Evolutionary conservation across 2,797 vertebrate genomes (phyloP).

Genomic region (Spheniscus humboldti): DNA sequence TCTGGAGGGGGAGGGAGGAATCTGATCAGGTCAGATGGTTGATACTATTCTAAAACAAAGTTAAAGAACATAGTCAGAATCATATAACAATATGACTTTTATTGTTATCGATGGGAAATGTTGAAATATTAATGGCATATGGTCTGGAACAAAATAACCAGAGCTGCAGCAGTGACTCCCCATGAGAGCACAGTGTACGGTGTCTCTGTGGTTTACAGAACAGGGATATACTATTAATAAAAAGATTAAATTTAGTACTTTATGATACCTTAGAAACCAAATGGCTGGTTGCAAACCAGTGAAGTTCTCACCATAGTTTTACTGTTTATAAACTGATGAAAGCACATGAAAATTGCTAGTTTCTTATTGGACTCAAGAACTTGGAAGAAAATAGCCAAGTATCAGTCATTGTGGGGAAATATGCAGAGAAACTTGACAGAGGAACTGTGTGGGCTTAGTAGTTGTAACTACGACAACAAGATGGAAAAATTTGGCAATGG

Average conservation of each 20-base stretch:
- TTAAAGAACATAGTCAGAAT: not conserved
- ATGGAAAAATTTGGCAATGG: not conserved
- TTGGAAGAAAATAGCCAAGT: not conserved
- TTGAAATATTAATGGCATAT: not conserved
- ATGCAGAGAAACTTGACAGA: not conserved
- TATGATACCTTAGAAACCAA: not conserved
- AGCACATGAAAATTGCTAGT: not conserved
- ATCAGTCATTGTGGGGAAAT: not conserved
- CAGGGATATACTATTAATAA: not conserved
- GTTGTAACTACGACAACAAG: not conserved
- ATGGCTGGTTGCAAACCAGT: not conserved
- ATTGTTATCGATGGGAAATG: not conserved
- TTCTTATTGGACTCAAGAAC: not conserved
- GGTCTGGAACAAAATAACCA: not conserved
- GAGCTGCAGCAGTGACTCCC: not conserved
- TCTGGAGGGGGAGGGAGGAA: not conserved
- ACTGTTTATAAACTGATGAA: not conserved
- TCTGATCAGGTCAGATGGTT: not conserved
- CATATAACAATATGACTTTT: not conserved
- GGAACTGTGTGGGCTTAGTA: not conserved
- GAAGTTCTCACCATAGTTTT: not conserved
- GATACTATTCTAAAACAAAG: not conserved
- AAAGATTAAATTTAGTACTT: not conserved
- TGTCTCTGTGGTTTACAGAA: not conserved
- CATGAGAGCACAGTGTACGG: accelerated